Base-by-base conservation (phyloP, 2,113 vertebrate species). In the Hemiprocne comata region DNA sequence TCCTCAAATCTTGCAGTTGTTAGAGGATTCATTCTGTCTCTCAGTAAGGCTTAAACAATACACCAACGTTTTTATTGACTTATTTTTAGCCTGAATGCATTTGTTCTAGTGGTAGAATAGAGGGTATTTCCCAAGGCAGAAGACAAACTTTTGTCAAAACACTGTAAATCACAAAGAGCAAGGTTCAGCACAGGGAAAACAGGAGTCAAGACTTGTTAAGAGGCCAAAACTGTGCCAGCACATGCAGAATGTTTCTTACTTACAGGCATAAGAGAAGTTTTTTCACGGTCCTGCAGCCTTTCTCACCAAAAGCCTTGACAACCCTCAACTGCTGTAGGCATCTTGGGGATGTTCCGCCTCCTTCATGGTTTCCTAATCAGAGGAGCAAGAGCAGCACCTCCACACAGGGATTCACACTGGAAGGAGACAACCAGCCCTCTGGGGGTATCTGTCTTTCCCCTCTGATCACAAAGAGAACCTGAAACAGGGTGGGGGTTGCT, bases 111-210 rank as follows among this genome's bases (percentile, higher is more conserved):
- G 5, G 51, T 25, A 31, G 29, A 55, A 38, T 2, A 84, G 42
- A 86, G 85, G 70, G 72, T 93, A 94, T 94, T 96, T 95, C 95
- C 93, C 85, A 83, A 90, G 90, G 73, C 42, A 88, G 72, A 62
- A 73, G 72, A 70, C 36, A 88, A 86, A 71, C 70, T 86, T 94
- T 90, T 90, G 85, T 95, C 90, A 86, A 90, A 96, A 93, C 85
- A 72, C 72, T 64, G 38, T 70, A 81, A 94, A 90, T 71, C 83
- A 86, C 69, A 72, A 70, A 83, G 38, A 91, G 34, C 84, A 62
- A 73, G 25, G 74, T 65, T 95, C 70, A 85, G 20, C 80, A 69
- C 19, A 16, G 60, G 82, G 67, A 74, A 94, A 80, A 73, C 4
- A 91, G 42, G 29, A 93, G 90, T 74, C 3, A 10, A 91, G 87